Evolutionary conservation across 1,140 invertebrate species (phyloP).

Genomic region (Holotrichia oblita): DNA sequence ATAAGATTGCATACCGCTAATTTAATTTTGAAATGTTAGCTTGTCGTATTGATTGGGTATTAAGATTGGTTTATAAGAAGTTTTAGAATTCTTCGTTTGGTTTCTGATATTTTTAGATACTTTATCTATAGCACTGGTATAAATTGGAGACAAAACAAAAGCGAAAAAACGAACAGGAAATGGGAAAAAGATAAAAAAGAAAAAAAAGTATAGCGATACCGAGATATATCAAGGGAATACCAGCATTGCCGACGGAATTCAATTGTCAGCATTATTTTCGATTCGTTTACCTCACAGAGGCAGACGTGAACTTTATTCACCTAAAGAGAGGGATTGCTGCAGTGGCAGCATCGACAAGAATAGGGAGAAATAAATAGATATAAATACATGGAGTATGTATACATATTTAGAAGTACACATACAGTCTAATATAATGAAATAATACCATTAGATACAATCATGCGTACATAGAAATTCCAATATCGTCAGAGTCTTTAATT

Average conservation of each 20-base stretch:
- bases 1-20: no score
- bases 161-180: background rate
- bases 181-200: background rate
- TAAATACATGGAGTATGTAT: background rate
- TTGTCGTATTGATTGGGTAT: no score
- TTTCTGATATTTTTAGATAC: background rate
- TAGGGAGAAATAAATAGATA: background rate
- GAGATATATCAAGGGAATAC: conserved; percentile 33
- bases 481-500: background rate
- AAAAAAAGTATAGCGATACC: background rate
- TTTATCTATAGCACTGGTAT: background rate
- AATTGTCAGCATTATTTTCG: conserved; percentile 40
- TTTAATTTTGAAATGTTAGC: no score
- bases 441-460: background rate
- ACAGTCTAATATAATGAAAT: background rate
- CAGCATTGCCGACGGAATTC: conserved; percentile 29
- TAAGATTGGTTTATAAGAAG: no score
- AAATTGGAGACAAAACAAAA: background rate
- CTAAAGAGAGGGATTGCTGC: conserved; percentile 4
- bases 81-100: background rate
- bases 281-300: conserved; percentile 37
- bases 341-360: background rate
- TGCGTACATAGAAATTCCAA: background rate
- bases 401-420: background rate
- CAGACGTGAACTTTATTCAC: conserved; percentile 32